Evolutionary conservation across 2,113 vertebrate species (phyloP), one percentile per base, ranked within the genome.

Genomic region (Silurus glanis): DNA sequence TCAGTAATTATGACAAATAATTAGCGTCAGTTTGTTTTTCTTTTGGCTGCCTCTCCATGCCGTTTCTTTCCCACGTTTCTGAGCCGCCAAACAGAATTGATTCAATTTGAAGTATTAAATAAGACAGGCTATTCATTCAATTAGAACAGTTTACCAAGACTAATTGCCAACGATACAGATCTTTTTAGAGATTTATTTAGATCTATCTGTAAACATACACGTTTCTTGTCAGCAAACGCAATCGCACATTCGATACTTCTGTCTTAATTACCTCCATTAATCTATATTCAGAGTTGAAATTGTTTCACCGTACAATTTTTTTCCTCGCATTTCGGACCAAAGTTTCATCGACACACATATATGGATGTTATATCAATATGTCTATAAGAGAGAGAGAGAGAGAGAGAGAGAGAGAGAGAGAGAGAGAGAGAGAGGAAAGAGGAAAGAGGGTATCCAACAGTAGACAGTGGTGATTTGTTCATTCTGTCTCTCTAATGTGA

Each of bases 11-110:
- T 53, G 51, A 76, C 74, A 55, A 76, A 53, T 7, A 79, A 28
- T 58, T 79, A 79, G 49, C 55, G 74, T 76, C 51, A 76, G 51
- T 55, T 55, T 76, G 74, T 13, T 76, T 37, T 53, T 25, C 49
- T 16, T 76, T 25, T 16, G 13, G 2, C 55, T 25, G 5, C 9
- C 74, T 76, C n/a, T 76, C 55, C 5, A 25, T 76, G 74, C 13
- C 51, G 16, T 76, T 76, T 76, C 21, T 76, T 49, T 55, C 74
- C 37, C 6, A 14, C 25, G 74, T 71, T 37, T 71, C 37, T 45
- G 37, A 71, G 37, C 7, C 17, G 9, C 37, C 45, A 25, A 25
- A 53, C 16, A n/a, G 23, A 76, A 25, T 10, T 6, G 2, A 76
- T 76, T 76, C 13, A 55, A 76, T 55, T 37, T 6, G 23, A 12